Base-by-base conservation (phyloP, 2,888 invertebrate species). In the Conops quadrifasciatus region DNA sequence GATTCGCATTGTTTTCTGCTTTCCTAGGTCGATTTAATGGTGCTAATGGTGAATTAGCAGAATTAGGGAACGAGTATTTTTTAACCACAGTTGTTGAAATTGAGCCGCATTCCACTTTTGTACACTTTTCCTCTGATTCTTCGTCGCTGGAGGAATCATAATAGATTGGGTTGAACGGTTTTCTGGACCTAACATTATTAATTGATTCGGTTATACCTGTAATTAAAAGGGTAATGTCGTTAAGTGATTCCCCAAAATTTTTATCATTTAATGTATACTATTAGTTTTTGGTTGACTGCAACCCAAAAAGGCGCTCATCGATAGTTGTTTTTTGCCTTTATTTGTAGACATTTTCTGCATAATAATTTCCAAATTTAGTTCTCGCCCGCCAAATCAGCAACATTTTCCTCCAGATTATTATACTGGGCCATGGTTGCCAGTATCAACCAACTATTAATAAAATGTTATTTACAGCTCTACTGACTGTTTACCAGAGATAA, bases 141-240 rank as follows among this genome's bases (percentile, higher is more conserved):
- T 83, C 83, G n/a, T 81, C 82, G 5, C 82, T 79, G 24, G 81
- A 82, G 0, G 83, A 83, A 72, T 83, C 83, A 36, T 83, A 73
- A 73, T 81, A 83, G 21, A 83, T 83, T 13, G 83, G 83, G 72
- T 83, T 83, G 51, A 77, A 78, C 11, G 75, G 73, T 63, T 78
- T 78, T 60, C 72, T 72, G 21, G 65, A 45, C 24, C 71, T 53
- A 15, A 11, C 7, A 21, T 36, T 21, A 16, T 16, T n/a, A 51
- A 19, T n/a, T 19, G 49, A 3, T 49, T 28, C 24, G 13, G 1
- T 47, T 49, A 28, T 53, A 19, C 4, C 45, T 43, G 1, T 49
- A 47, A 43, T 24, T 45, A 24, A 19, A 28, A 26, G 11, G 15
- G 21, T 53, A 4, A 11, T 53, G 19, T n/a, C n/a, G n/a, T n/a